phyloP scores from a whole-genome alignment of 2,888 invertebrate species.

The Clepsis dumicolana region DNA sequence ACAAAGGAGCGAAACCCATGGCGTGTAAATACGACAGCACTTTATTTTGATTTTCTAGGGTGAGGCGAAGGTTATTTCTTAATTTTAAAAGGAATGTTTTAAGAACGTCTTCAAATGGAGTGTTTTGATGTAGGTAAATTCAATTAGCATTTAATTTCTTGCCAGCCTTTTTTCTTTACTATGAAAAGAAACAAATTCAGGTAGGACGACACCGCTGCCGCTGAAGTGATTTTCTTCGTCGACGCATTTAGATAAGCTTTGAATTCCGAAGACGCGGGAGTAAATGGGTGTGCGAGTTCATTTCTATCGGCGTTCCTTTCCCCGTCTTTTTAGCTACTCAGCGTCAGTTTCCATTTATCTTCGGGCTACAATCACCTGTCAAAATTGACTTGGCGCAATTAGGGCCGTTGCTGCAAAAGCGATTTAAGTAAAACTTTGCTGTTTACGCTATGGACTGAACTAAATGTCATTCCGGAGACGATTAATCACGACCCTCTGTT shows the following conservation, averaged over 20 bases:
- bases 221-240: constrained; percentile 58
- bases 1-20: neutral
- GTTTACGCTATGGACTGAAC: constrained; percentile 63
- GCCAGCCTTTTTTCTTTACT: neutral
- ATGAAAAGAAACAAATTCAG: constrained; percentile 3
- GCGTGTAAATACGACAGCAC: neutral
- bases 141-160: neutral
- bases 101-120: neutral
- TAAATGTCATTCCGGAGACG: constrained; percentile 62
- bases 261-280: constrained; percentile 30
- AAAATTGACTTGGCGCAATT: constrained; percentile 70
- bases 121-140: neutral
- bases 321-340: constrained; percentile 44
- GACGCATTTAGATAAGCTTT: constrained; percentile 56
- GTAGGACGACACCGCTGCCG: constrained; percentile 40
- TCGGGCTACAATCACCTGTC: constrained; percentile 65
- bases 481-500: constrained; percentile 72
- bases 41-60: neutral
- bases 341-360: constrained; percentile 58
- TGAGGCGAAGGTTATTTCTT: neutral
- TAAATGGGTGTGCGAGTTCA: constrained; percentile 33
- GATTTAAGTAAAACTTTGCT: constrained; percentile 71
- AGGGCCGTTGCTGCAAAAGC: constrained; percentile 63
- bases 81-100: neutral
- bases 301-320: constrained; percentile 42